Percentiles rank a stretch among this genome's conserved stretches.
Conservation (phyloP, 2,113 vertebrate species). For the Leptocoma aspasia region DNA sequence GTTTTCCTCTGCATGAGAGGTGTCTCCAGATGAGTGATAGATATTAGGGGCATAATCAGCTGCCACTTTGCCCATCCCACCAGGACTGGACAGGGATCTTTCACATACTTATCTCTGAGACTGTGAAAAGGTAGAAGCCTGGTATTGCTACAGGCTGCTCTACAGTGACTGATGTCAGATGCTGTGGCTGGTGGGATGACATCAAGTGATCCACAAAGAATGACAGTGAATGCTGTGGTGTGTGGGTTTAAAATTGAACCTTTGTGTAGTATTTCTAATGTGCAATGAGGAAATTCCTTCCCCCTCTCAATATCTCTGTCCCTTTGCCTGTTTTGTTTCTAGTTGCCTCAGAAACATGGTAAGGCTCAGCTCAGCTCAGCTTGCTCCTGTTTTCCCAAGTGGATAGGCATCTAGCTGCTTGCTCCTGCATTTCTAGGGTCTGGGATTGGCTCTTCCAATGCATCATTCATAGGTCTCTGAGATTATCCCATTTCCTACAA, state of each 20-base stretch:
- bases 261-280: not conserved
- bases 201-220: not conserved
- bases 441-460: not conserved
- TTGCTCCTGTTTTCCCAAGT: not conserved
- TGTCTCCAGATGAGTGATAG: not conserved
- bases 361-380: not conserved
- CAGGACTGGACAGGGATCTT: not conserved
- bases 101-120: not conserved
- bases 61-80: not conserved
- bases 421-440: not conserved
- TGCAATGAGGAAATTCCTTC: not conserved
- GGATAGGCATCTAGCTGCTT: slow-evolving; percentile 11
- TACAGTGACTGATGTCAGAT: not conserved
- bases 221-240: not conserved
- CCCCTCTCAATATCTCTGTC: not conserved
- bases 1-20: not conserved
- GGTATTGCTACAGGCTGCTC: not conserved
- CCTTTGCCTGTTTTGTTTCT: not conserved
- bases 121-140: not conserved
- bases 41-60: not conserved
- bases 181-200: not conserved
- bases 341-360: not conserved
- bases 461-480: not conserved
- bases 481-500: not conserved
- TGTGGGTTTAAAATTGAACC: not conserved